A percentile compares a stretch with the other conserved stretches of the same genome.
Conservation (phyloP, 2,113 vertebrate species). For the Bothrops jararaca region DNA sequence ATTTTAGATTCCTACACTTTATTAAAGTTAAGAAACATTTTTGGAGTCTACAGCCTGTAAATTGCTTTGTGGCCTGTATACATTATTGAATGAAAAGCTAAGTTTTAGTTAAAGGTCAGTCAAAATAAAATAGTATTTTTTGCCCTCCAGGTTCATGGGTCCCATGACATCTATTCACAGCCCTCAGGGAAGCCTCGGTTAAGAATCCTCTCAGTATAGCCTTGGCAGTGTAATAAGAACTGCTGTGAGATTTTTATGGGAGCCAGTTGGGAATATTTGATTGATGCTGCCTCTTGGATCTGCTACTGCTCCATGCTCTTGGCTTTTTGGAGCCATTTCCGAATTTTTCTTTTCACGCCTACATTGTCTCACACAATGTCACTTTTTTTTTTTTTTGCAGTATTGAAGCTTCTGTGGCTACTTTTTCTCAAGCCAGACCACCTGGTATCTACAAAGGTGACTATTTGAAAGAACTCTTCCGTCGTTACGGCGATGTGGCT, state of each 20-base stretch:
- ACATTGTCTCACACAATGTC: conserved; percentile 17
- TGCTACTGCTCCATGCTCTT: background rate
- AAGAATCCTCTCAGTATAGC: background rate
- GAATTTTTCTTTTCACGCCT: background rate
- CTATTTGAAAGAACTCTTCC: conserved; percentile 96
- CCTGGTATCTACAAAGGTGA: conserved; percentile 98
- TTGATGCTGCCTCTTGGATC: background rate
- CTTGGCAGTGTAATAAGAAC: background rate
- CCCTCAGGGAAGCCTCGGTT: background rate
- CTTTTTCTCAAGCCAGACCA: conserved; percentile 86
- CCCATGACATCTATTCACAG: background rate
- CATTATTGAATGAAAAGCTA: background rate
- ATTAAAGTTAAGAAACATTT: background rate
- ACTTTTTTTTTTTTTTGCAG: conserved; percentile 70
- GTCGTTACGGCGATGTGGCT: conserved; percentile 90
- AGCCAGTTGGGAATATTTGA: background rate
- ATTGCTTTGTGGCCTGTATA: background rate
- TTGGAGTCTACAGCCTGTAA: background rate
- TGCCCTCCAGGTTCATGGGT: background rate
- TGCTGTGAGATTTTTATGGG: background rate
- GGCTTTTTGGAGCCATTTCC: background rate
- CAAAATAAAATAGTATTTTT: background rate
- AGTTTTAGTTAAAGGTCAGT: background rate
- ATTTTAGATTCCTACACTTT: background rate
- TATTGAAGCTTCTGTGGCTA: conserved; percentile 91